phyloP scores from a whole-genome alignment of 2,113 vertebrate species.

The Myocastor coypus region DNA sequence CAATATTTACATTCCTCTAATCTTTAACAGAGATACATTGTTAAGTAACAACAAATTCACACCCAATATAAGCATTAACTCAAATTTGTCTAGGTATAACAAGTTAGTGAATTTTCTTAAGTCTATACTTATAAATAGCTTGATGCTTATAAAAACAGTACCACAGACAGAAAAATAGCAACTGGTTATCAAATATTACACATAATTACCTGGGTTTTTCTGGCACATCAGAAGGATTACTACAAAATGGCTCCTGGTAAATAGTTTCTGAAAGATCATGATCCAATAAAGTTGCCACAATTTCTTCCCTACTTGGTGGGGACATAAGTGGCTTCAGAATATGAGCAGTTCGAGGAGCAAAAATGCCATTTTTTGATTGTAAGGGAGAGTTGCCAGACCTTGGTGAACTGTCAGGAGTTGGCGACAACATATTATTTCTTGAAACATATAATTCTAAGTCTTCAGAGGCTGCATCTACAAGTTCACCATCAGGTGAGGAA shows the following conservation, averaged over 20 bases:
- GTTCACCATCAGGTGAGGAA: slow-evolving; percentile 93
- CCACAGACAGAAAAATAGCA: slow-evolving; percentile 57
- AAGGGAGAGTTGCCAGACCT: slow-evolving; percentile 95
- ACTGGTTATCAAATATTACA: slow-evolving; percentile 10
- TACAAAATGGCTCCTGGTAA: slow-evolving; percentile 98
- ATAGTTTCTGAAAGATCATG: slow-evolving; percentile 95
- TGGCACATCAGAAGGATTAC: slow-evolving; percentile 96
- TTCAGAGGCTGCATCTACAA: slow-evolving; percentile 89
- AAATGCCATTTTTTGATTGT: slow-evolving; percentile 92
- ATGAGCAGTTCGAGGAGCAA: slow-evolving; percentile 90
- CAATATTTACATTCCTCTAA: slow-evolving; percentile 5
- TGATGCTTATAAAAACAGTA: slow-evolving; percentile 41
- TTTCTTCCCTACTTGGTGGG: slow-evolving; percentile 97
- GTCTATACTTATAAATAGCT: slow-evolving; percentile 37
- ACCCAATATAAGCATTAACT: slow-evolving; percentile 17
- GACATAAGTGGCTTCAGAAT: slow-evolving; percentile 98
- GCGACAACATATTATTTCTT: slow-evolving; percentile 90
- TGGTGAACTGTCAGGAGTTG: slow-evolving; percentile 96
- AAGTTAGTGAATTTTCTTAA: slow-evolving; percentile 38
- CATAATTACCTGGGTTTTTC: slow-evolving; percentile 93
- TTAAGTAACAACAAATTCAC: neutral
- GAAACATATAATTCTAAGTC: slow-evolving; percentile 90
- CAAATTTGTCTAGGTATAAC: slow-evolving; percentile 35
- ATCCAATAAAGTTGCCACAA: slow-evolving; percentile 93
- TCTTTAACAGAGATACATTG: neutral